Base-by-base conservation (phyloP, 2,113 vertebrate genomes). In the Ictalurus furcatus region DNA sequence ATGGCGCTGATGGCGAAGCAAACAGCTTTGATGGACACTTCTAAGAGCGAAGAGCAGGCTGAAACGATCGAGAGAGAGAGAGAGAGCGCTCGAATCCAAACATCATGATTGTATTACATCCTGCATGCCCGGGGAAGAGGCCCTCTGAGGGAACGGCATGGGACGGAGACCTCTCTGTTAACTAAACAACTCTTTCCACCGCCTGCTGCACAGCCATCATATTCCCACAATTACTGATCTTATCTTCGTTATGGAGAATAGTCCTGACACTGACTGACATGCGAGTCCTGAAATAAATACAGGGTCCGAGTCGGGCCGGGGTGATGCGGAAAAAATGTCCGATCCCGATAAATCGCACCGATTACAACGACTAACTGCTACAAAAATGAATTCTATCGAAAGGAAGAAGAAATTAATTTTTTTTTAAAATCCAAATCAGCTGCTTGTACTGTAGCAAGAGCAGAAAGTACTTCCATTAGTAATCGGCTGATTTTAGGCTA, bases 101-200 rank as follows among this genome's bases (percentile, higher is more conserved):
- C 90, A 88, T 84, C 88, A 63, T 88, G 87, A 88, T 65, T 87
- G 52, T 84, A 86, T 91, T 90, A 88, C 87, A 85, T 76, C 80
- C 85, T 84, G 88, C 73, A 63, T 88, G 76, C 67, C 83, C 40
- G 17, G 83, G 52, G 37, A 76, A 74, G 87, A 88, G 71, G 74
- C 63, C 85, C 52, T 52, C 30, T 9, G 85, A 91, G 74, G 86
- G 73, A 80, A 58, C 25, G n/a, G 52, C 52, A 52, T 25, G 56
- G 76, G 44, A 48, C 76, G 28, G 86, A 85, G 74, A 81, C 6
- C 82, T 34, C 76, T 30, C 44, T 40, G n/a, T 80, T 85, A 88
- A 74, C 88, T 67, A 88, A 88, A 88, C 76, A 85, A 40, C 25
- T 58, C 65, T 19, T 71, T 85, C 81, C 58, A 71, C 67, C 19